Evolutionary conservation across 1,140 invertebrate genomes (phyloP).

Genomic region (Pseudomyrmex pallidus): DNA sequence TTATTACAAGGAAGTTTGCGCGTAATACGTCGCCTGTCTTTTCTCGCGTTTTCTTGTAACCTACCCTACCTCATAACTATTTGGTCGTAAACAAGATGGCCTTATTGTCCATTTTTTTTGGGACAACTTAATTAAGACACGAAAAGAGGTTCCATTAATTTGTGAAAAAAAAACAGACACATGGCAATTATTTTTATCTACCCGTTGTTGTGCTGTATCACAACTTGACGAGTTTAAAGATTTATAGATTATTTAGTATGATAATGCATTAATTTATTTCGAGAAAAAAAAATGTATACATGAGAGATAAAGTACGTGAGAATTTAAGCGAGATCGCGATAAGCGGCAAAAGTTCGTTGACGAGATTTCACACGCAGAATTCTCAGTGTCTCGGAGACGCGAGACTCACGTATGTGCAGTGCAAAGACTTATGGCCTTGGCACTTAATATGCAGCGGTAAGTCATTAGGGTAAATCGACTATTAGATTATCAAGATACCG

Average conservation of each 20-base stretch:
- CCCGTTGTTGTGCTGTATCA: too few species aligned
- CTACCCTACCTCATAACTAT: slow-evolving; percentile 12
- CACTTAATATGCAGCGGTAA: slow-evolving; percentile 58
- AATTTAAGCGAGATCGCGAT: slow-evolving; percentile 38
- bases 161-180: neutral
- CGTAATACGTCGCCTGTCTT: slow-evolving; percentile 8
- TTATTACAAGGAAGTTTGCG: slow-evolving; percentile 57
- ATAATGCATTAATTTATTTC: neutral
- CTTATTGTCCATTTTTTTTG: neutral
- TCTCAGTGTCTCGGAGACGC: neutral
- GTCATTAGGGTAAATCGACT: slow-evolving; percentile 61
- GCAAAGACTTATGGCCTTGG: slow-evolving; percentile 59
- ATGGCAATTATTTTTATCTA: neutral
- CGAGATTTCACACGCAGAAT: slow-evolving; percentile 43
- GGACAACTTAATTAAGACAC: slow-evolving; percentile 43
- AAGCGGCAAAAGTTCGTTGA: slow-evolving; percentile 31
- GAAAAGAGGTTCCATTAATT: neutral
- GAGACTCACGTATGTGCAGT: slow-evolving; percentile 13
- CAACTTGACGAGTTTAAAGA: too few species aligned
- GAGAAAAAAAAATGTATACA: neutral
- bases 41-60: slow-evolving; percentile 9
- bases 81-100: slow-evolving; percentile 27
- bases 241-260: neutral
- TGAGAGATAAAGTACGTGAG: slow-evolving; percentile 42
- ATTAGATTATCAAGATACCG: slow-evolving; percentile 61